These are phyloP conservation scores for Chelidonichthys spinosus DNA, from an alignment of 2,797 vertebrate genomes.

Conservation along the genomic window DNA sequence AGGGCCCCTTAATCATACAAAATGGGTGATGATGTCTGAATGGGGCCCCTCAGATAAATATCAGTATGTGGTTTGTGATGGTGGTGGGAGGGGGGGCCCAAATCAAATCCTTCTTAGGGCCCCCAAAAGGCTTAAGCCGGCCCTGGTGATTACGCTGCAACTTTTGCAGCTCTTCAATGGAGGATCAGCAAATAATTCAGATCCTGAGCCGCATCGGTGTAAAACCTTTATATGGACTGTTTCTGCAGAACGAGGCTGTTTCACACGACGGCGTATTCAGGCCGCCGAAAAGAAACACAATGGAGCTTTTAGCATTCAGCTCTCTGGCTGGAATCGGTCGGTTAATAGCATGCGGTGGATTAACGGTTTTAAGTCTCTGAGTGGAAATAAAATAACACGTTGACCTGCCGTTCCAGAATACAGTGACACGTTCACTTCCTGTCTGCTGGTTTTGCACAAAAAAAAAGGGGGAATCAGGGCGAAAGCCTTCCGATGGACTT, in stretches of 20 bases:
- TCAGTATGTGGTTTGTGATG: too few relatives aligned
- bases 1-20: too few relatives aligned
- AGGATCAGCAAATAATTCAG: constrained; percentile 16
- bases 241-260: not conserved
- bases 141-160: not conserved
- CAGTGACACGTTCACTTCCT: constrained; percentile 49
- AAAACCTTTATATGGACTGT: not conserved
- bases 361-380: constrained; percentile 64
- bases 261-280: too few relatives aligned
- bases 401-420: constrained; percentile 41
- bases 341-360: constrained; percentile 77
- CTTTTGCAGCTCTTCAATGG: constrained; percentile 35
- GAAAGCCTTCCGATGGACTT: constrained; percentile 51
- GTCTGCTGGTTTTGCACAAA: constrained; percentile 42
- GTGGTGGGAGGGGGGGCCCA: too few relatives aligned
- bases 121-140: too few relatives aligned
- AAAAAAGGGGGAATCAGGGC: not conserved
- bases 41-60: too few relatives aligned
- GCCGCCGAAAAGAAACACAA: constrained; percentile 26
- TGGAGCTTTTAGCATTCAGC: constrained; percentile 18
- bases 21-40: too few relatives aligned
- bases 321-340: constrained; percentile 64
- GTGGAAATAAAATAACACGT: constrained; percentile 53
- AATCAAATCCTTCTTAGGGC: too few relatives aligned
- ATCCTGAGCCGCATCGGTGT: constrained; percentile 2